Base-by-base conservation (phyloP, 2,113 vertebrate species). In the Cariama cristata region DNA sequence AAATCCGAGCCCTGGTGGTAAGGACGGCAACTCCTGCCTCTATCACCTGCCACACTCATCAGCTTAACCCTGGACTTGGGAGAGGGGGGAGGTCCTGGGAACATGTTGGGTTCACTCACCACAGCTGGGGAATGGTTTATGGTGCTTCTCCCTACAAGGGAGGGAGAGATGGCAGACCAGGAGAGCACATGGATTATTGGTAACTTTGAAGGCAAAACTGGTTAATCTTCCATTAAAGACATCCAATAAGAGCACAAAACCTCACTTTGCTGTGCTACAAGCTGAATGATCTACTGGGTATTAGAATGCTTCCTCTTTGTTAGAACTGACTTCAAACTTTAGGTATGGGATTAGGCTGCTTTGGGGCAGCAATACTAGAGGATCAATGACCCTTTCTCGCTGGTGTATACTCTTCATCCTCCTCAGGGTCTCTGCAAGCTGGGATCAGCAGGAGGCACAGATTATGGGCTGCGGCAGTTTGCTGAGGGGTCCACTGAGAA, bases 401-500 rank as follows among this genome's bases (percentile, higher is more conserved):
- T 30, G 11, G 9, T 50, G 2, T 42, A 16, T 52, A 13, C 11
- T 67, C 72, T 67, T 79, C 14, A 9, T 90, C 59, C 79, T 82
- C 38, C 80, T 13, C 96, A 99, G 99, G 99, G 99, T 72, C 99
- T 99, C 68, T 99, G 99, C 97, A 99, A 99, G 92, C 98, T 99
- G 53, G 99, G 99, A 67, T 99, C 99, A 32, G 99, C 99, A 7
- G 99, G 99, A 8, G 99, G 99, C 40, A 99, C 99, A 21, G 99
- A 99, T 88, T 99, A 99, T 3, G 98, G 98, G 30, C 98, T 99
- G 96, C 97, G 99, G 83, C 99, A 99, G 92, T 99, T 99, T 98
- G 99, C 99, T 18, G 99, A 99, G 93, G 99, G 99, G 23, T 99
- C 99, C 21, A 99, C 99, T 1, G 99, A 99, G 96, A 99, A 99